phyloP scores from a whole-genome alignment of 2,888 invertebrate species.

The Drosophila paracracens region DNA sequence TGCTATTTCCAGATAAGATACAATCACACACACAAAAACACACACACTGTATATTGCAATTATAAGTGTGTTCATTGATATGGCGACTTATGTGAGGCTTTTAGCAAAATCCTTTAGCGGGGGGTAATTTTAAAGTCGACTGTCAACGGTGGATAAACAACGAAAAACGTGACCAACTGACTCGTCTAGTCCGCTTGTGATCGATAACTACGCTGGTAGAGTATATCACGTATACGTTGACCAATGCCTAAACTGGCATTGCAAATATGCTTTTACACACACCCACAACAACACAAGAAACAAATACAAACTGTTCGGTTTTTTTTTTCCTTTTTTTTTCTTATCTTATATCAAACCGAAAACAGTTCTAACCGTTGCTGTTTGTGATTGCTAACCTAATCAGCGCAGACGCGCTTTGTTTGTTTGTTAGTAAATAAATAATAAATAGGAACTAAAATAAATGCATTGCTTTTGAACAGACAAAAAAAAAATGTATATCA shows the following conservation, averaged over 20 bases:
- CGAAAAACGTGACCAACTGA: conserved; percentile 50
- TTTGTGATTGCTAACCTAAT: conserved; percentile 30
- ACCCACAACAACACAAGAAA: conserved; percentile 1
- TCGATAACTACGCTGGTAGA: conserved; percentile 34
- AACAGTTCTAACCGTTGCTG: neutral
- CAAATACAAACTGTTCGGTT: neutral
- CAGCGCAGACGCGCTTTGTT: conserved; percentile 26
- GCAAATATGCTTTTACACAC: conserved; percentile 41
- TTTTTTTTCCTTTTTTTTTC: conserved; percentile 25
- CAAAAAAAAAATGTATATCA: conserved; percentile 7
- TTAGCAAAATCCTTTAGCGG: conserved; percentile 22
- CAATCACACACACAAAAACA: conserved; percentile 31
- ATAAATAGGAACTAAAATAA: conserved; percentile 4
- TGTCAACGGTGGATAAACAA: conserved; percentile 50
- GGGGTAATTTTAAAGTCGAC: conserved; percentile 15
- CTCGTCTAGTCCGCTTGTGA: conserved; percentile 31
- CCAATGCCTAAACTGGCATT: conserved; percentile 42
- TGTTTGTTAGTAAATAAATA: conserved; percentile 47
- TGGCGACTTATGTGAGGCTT: conserved; percentile 30
- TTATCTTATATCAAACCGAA: conserved; percentile 31
- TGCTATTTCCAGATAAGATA: conserved; percentile 66
- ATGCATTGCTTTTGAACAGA: conserved; percentile 29
- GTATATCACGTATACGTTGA: conserved; percentile 54
- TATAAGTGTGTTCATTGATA: conserved; percentile 29
- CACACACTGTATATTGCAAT: conserved; percentile 35